Percentiles rank a stretch among this genome's conserved stretches.
Evolutionary conservation across 2,888 invertebrate species (phyloP).

Genomic region (Drosophila anomalipes): DNA sequence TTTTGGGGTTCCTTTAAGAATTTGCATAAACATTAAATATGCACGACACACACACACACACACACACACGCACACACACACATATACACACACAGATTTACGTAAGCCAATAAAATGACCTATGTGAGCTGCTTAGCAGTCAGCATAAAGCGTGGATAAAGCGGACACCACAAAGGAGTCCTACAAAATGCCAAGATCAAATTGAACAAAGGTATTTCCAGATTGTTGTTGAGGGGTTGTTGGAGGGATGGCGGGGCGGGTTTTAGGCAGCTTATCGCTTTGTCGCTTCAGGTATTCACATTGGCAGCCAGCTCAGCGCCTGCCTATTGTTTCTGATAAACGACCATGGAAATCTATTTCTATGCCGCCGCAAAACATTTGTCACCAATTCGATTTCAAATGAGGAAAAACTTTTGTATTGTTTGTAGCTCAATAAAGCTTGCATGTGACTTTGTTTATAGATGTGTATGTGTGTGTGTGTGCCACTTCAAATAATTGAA

Average conservation of each 20-base stretch:
- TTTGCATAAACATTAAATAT: constrained; percentile 82
- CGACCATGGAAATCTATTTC: constrained; percentile 72
- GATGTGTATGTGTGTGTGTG: background rate
- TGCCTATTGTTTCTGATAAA: constrained; percentile 73
- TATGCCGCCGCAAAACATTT: constrained; percentile 59
- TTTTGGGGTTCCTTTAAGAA: constrained; percentile 43
- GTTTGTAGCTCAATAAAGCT: constrained; percentile 12
- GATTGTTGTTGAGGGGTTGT: background rate
- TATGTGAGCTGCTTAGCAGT: constrained; percentile 65
- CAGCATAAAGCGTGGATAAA: constrained; percentile 60
- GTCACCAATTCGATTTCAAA: constrained; percentile 59
- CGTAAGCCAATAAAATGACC: constrained; percentile 71
- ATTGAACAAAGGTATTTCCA: constrained; percentile 48
- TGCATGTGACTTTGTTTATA: background rate
- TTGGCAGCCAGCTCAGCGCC: constrained; percentile 44
- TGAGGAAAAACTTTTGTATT: background rate
- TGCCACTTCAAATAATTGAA: constrained; percentile 43
- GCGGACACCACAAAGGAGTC: constrained; percentile 43
- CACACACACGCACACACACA: constrained; percentile 40
- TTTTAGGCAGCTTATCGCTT: constrained; percentile 40
- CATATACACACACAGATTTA: constrained; percentile 68
- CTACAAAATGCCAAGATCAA: constrained; percentile 59
- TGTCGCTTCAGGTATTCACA: constrained; percentile 66
- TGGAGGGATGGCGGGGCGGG: background rate
- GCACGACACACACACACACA: constrained; percentile 55